A percentile compares a stretch with the other conserved stretches of the same genome.
These are phyloP conservation scores for Idaea straminata DNA, from an alignment of 2,888 invertebrate genomes.

Conservation along the genomic window DNA sequence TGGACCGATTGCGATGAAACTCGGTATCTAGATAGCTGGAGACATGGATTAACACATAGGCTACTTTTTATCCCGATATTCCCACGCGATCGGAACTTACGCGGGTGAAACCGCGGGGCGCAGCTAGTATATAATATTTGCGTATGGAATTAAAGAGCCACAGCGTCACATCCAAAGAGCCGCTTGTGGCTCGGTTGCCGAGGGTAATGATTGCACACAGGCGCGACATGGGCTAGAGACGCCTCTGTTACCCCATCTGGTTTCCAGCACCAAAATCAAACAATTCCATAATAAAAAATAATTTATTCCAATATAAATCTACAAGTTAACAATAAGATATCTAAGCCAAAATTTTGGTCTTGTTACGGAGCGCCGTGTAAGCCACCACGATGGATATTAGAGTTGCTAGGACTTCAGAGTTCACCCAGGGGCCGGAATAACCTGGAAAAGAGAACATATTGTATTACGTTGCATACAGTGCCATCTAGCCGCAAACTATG, in stretches of 20 bases:
- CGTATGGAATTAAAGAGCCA: background rate
- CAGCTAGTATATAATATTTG: background rate
- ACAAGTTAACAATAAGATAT: background rate
- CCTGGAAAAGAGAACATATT: slow-evolving; percentile 63
- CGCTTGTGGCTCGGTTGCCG: no score
- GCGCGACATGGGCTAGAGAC: no score
- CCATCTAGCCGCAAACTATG: no score
- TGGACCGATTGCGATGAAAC: no score
- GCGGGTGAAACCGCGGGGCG: no score
- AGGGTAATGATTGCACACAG: no score
- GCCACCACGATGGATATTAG: slow-evolving; percentile 88
- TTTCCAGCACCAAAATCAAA: background rate
- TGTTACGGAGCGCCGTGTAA: slow-evolving; percentile 92
- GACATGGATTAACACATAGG: no score
- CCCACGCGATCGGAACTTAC: no score
- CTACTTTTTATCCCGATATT: no score
- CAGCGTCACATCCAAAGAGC: background rate
- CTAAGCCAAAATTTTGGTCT: slow-evolving; percentile 88
- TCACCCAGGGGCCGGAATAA: slow-evolving; percentile 95
- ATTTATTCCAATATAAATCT: background rate
- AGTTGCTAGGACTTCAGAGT: slow-evolving; percentile 94
- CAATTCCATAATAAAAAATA: background rate
- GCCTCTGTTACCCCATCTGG: no score
- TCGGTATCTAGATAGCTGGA: no score
- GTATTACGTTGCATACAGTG: no score